A percentile compares a stretch with the other conserved stretches of the same genome.
These are phyloP conservation scores for Oncorhynchus nerka DNA, from an alignment of 2,113 vertebrate species.

Conservation along the genomic window DNA sequence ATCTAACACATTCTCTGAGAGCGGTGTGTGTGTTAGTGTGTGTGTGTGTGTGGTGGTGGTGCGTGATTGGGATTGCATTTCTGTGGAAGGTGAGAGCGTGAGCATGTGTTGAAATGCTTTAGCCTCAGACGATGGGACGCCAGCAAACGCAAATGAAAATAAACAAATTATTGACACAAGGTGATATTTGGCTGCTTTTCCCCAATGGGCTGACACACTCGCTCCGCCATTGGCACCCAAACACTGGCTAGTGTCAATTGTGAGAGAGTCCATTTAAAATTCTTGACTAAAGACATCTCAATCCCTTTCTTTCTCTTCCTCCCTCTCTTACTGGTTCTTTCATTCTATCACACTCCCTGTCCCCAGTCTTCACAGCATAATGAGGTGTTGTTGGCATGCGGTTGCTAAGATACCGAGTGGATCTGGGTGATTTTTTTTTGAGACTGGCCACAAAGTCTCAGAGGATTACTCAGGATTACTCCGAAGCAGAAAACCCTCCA, in stretches of 20 bases:
- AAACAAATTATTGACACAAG: conserved; percentile 26
- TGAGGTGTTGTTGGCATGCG: conserved; percentile 41
- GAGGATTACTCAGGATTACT: conserved; percentile 49
- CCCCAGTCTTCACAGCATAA: conserved; percentile 25
- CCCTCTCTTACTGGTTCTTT: neutral
- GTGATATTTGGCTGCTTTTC: conserved; percentile 26
- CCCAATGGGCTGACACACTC: conserved; percentile 7
- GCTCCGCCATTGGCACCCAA: conserved; percentile 4
- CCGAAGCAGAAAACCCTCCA: conserved; percentile 23
- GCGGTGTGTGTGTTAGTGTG: neutral
- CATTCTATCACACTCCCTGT: conserved; percentile 6
- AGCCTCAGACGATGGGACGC: conserved; percentile 8
- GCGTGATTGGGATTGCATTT: conserved; percentile 2
- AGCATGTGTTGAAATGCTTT: conserved; percentile 2
- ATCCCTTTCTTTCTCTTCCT: conserved; percentile 10
- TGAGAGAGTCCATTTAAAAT: conserved; percentile 12
- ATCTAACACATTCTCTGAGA: neutral
- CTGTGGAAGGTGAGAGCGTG: conserved; percentile 4
- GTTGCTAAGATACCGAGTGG: conserved; percentile 33
- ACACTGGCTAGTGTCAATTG: conserved; percentile 31
- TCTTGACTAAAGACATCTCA: neutral
- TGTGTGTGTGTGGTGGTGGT: conserved; percentile 5
- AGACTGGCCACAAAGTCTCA: conserved; percentile 33
- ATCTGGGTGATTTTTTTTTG: conserved; percentile 28
- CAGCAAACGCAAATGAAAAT: conserved; percentile 42